Base-by-base conservation (phyloP, 2,797 vertebrate genomes). In the Cyprinodon diabolis region DNA sequence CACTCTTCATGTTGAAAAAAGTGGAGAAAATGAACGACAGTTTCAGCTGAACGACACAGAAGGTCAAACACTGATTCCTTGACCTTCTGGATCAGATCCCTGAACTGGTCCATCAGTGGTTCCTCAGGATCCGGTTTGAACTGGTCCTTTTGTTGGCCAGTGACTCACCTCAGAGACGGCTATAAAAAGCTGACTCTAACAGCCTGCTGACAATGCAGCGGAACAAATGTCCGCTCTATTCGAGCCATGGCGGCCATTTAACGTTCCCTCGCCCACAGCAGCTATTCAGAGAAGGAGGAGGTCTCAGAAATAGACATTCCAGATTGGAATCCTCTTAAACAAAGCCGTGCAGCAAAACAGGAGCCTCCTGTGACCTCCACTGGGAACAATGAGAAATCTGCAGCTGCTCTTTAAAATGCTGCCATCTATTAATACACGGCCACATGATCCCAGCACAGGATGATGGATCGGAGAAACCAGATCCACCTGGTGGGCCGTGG, bases 271-370 rank as follows among this genome's bases (percentile, higher is more conserved):
- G 76, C 65, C 77, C 30, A 54, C 68, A 81, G 55, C 73, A 87
- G 88, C 86, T 86, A 90, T 91, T 92, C 81, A 81, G 84, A 89
- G 87, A 83, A 91, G 90, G 83, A 62, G 71, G 68, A 66, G 77
- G 66, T 83, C 77, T 80, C 79, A 78, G 78, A 85, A 90, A 92
- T 90, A 92, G 88, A 91, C 84, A 70, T 66, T 81, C n/a, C 72
- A 75, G 69, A 58, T 69, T 77, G 63, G 66, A 77, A 55, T 49
- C 76, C 30, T 35, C 15, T 54, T 45, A 55, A 56, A 69, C 66
- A 71, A 66, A 76, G 37, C 73, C 68, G 71, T 65, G 69, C 54
- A 48, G 86, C 72, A 62, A 79, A 67, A 45, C 17, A 47, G 75
- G 66, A 78, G 80, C 69, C 78, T 85, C 78, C 83, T 71, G 75